Evolutionary conservation across 2,113 vertebrate genomes (phyloP).

Genomic region (Cynocephalus volans): DNA sequence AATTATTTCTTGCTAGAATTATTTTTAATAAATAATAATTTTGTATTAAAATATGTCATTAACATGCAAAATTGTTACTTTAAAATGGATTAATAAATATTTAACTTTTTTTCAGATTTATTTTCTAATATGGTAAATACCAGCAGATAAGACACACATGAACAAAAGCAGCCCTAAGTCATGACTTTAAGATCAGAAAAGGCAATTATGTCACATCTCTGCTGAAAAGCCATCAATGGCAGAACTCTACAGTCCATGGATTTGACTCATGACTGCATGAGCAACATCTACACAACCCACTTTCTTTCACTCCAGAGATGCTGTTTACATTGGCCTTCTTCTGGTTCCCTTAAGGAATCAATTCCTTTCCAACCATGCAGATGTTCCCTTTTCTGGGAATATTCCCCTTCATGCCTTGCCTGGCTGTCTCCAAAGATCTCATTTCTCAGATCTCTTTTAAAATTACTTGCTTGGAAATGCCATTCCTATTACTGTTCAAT

Average conservation of each 20-base stretch:
- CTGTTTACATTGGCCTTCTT: neutral
- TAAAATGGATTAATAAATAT: neutral
- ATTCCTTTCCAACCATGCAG: neutral
- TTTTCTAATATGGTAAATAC: neutral
- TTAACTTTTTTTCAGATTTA: neutral
- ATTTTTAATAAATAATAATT: neutral
- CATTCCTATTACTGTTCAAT: neutral
- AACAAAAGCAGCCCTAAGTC: neutral
- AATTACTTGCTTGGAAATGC: neutral
- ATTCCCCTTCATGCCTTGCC: no score
- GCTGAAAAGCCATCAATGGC: neutral
- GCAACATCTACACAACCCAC: neutral
- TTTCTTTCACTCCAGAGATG: neutral
- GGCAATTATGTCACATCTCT: neutral
- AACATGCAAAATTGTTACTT: neutral
- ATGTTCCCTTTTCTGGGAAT: neutral
- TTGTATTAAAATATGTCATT: constrained; percentile 29
- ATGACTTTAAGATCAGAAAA: neutral
- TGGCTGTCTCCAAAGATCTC: neutral
- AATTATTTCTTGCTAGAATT: no score
- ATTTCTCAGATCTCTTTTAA: neutral
- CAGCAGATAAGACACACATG: neutral
- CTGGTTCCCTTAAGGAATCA: neutral
- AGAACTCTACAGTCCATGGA: neutral
- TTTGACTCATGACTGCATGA: no score